These are phyloP conservation scores for Cerceris ruficornis DNA, from an alignment of 2,888 invertebrate species.

Conservation along the genomic window DNA sequence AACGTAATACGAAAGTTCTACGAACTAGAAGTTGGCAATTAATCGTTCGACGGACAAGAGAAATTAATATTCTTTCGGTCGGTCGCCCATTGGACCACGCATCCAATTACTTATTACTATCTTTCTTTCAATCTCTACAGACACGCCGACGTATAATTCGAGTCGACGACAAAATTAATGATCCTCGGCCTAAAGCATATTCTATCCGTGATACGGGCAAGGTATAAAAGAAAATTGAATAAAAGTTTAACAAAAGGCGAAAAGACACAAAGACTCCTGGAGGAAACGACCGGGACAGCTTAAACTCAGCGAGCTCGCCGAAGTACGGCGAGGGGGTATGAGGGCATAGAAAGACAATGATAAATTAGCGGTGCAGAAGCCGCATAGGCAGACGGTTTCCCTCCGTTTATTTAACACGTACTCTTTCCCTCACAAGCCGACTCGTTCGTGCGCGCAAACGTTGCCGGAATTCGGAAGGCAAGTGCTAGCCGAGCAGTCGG, in stretches of 20 bases:
- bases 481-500: slow-evolving; percentile 30
- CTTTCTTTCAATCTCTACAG: no score
- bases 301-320: slow-evolving; percentile 21
- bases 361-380: slow-evolving; percentile 66
- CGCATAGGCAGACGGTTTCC: slow-evolving; percentile 17
- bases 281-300: slow-evolving; percentile 3
- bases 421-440: slow-evolving; percentile 1
- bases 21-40: no score
- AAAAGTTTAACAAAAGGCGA: slow-evolving; percentile 19
- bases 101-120: neutral
- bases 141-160: no score
- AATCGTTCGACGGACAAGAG: no score
- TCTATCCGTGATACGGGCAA: neutral
- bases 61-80: neutral
- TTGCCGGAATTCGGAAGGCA: neutral
- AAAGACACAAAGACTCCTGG: slow-evolving; percentile 13
- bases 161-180: no score
- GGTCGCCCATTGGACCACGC: neutral
- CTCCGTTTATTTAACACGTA: slow-evolving; percentile 6
- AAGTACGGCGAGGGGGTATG: neutral
- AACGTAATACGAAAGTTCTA: no score
- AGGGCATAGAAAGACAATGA: slow-evolving; percentile 68
- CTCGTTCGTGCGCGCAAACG: slow-evolving; percentile 16
- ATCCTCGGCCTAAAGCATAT: no score
- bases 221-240: slow-evolving; percentile 31